phyloP scores from a whole-genome alignment of 2,888 invertebrate genomes.

The Oxycera nigricornis region DNA sequence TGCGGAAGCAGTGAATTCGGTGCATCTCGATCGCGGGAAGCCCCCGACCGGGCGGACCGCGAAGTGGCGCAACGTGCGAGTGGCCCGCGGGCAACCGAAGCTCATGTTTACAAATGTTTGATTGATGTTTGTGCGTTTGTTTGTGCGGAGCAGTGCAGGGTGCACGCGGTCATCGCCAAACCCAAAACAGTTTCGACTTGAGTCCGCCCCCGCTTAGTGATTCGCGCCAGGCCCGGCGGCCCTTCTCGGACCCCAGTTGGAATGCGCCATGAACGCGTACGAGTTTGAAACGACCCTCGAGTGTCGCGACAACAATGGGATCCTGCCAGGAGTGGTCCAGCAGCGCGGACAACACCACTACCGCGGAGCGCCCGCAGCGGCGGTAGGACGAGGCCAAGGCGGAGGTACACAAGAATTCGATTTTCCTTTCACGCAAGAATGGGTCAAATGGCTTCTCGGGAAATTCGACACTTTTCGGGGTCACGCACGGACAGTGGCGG shows the following conservation, averaged over 20 bases:
- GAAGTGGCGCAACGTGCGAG: slow-evolving; percentile 5
- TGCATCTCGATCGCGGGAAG: too few species aligned
- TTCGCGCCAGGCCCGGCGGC: too few species aligned
- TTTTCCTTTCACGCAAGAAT: too few species aligned
- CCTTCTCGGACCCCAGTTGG: slow-evolving; percentile 1
- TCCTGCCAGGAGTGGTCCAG: slow-evolving; percentile 51
- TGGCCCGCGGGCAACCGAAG: background rate
- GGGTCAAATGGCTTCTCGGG: background rate
- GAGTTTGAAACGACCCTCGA: slow-evolving; percentile 63
- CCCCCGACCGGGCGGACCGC: background rate
- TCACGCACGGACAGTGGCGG: background rate
- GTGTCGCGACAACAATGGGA: slow-evolving; percentile 59
- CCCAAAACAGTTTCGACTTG: background rate
- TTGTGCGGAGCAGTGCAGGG: background rate
- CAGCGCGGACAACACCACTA: slow-evolving; percentile 41
- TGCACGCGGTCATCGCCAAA: background rate
- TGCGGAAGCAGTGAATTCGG: too few species aligned
- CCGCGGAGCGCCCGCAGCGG: slow-evolving; percentile 39
- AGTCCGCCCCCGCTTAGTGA: too few species aligned
- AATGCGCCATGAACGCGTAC: slow-evolving; percentile 59
- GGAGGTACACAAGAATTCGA: too few species aligned
- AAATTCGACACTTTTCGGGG: background rate
- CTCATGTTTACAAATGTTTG: slow-evolving; percentile 7
- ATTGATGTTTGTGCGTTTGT: too few species aligned
- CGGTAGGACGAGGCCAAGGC: slow-evolving; percentile 15